Base-by-base conservation (phyloP, 2,888 invertebrate genomes). In the Epiblema foenella region DNA sequence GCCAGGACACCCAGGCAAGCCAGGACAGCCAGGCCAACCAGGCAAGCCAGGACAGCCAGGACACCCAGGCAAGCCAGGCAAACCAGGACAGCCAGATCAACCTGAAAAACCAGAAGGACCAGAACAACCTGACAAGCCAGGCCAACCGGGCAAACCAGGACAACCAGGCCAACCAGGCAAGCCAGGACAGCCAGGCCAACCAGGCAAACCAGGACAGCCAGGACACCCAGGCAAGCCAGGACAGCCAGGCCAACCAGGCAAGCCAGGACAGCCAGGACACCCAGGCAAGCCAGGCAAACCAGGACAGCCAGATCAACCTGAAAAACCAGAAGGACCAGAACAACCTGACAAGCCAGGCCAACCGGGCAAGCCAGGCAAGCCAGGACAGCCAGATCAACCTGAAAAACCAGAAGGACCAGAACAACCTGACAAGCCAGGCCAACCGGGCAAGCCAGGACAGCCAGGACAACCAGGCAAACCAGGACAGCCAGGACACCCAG, bases 1-100 rank as follows among this genome's bases (percentile, higher is more conserved):
- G 12, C 69, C 29, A 72, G 29, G 17, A 5, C 68, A 33, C 73
- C 75, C 37, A 57, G 59, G 69, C 7, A 24, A 69, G 9, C 68
- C 52, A 56, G 52, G 42, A 2, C 62, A 57, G 8, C 71, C 68
- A 63, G 62, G 64, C 12, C 20, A 72, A 33, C 66, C 68, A 33
- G 74, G 58, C 10, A 54, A 66, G 4, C 68, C 51, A 17, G 62
- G 56, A n/a, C n/a, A 66, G 29, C 57, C 51, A 24, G 56, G 18
- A 12, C 46, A n/a, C n/a, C n/a, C n/a, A n/a, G n/a, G n/a, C n/a
- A n/a, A 18, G 39, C 65, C 15, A 62, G 57, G 51, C 52, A 33
- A 64, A 62, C 51, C 46, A 46, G 62, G 4, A 1, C 2, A 4
- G 1, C 24, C 24, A 3, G 56, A 18, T 8, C 46, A 33, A 51